Evolutionary conservation across 2,888 invertebrate genomes (phyloP).

Genomic region (Macrosoma leucophasiata): DNA sequence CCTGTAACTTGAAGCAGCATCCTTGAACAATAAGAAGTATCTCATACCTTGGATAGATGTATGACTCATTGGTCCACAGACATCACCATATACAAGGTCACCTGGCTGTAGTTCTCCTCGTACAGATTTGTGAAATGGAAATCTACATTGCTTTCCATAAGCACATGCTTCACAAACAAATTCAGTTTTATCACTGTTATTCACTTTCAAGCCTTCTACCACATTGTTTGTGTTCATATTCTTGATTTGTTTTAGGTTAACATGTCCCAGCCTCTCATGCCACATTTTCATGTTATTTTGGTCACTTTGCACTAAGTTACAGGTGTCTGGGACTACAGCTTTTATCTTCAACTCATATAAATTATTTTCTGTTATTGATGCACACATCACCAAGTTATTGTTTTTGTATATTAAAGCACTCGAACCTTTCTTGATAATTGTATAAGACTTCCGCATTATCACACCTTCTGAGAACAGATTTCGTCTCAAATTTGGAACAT

Average conservation of each 20-base stretch:
- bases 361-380: conserved; percentile 16
- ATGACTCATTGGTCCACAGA: conserved; percentile 27
- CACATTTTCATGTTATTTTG: conserved; percentile 22
- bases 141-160: conserved; percentile 24
- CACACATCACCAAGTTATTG: conserved; percentile 5
- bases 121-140: conserved; percentile 24
- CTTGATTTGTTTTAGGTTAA: too few species aligned
- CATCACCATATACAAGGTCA: conserved; percentile 28
- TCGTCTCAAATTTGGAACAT: conserved; percentile 10
- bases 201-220: conserved; percentile 17
- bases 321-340: conserved; percentile 9
- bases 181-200: conserved; percentile 5
- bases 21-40: conserved; percentile 30
- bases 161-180: conserved; percentile 26
- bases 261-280: conserved; percentile 25
- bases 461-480: conserved; percentile 6
- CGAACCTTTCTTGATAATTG: conserved; percentile 1
- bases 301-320: conserved; percentile 21
- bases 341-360: conserved; percentile 22
- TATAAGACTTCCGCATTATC: conserved; percentile 1
- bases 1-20: conserved; percentile 27
- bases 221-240: conserved; percentile 20
- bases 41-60: conserved; percentile 23
- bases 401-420: conserved; percentile 4
- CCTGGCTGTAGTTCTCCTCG: too few species aligned